Percentiles rank a stretch among this genome's conserved stretches.
These are phyloP conservation scores for Lordiphosa fenestrarum DNA, from an alignment of 2,888 invertebrate genomes.

Conservation along the genomic window DNA sequence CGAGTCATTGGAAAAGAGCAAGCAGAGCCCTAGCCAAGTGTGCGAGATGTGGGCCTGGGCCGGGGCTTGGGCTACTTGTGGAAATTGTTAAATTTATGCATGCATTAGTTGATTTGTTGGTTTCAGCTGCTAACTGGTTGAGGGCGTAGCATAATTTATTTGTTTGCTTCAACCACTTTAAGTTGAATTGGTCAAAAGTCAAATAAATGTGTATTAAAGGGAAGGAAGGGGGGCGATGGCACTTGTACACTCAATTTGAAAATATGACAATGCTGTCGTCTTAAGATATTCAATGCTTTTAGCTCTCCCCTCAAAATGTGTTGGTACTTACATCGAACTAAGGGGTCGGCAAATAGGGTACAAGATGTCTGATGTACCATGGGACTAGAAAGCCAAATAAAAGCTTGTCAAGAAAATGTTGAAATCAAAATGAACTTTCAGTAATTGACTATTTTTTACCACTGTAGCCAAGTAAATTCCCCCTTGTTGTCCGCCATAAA, in stretches of 20 bases:
- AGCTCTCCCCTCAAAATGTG: constrained; percentile 22
- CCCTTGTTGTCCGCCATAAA: background rate
- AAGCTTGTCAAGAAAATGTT: too few species aligned
- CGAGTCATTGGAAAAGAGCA: constrained; percentile 68
- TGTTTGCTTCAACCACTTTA: constrained; percentile 22
- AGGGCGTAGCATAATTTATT: constrained; percentile 56
- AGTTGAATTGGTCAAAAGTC: constrained; percentile 55
- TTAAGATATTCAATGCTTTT: constrained; percentile 70
- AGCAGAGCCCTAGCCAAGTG: background rate
- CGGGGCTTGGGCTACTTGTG: constrained; percentile 55
- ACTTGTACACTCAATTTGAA: constrained; percentile 69
- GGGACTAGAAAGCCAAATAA: too few species aligned
- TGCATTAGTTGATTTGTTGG: constrained; percentile 66
- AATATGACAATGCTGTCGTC: constrained; percentile 68
- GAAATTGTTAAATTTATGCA: constrained; percentile 71
- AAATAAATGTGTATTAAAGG: constrained; percentile 68
- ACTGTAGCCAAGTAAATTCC: background rate
- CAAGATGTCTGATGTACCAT: too few species aligned
- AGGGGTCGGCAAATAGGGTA: too few species aligned
- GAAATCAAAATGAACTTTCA: too few species aligned
- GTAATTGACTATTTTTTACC: background rate
- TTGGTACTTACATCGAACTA: too few species aligned
- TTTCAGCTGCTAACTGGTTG: constrained; percentile 33
- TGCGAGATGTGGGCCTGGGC: constrained; percentile 19
- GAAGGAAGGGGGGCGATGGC: constrained; percentile 17